phyloP scores from a whole-genome alignment of 2,888 invertebrate species.

The Acanthosepion pharaonis region DNA sequence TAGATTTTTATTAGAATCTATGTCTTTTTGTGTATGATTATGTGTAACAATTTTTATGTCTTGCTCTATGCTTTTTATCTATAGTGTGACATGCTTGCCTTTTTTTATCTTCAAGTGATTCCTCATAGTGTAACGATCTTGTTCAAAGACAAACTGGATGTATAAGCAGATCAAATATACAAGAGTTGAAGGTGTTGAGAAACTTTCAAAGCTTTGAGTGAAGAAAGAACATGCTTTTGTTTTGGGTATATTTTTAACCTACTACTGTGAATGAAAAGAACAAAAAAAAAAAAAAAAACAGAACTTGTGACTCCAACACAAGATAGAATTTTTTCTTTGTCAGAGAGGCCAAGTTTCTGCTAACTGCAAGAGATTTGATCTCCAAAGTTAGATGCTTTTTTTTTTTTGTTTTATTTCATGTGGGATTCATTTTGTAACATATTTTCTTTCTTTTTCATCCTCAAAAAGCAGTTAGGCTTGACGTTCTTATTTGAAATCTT shows the following conservation, averaged over 20 bases:
- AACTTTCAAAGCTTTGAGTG: background rate
- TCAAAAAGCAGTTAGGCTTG: background rate
- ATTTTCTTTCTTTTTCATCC: background rate
- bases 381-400: background rate
- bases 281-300: background rate
- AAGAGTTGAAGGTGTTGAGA: conserved; percentile 4
- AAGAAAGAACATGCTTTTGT: background rate
- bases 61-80: background rate
- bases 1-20: background rate
- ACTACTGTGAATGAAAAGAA: background rate
- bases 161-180: background rate
- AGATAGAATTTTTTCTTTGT: background rate
- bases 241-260: background rate
- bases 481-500: background rate
- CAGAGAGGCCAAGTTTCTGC: background rate
- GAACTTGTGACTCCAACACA: no score
- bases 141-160: background rate
- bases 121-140: background rate
- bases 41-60: background rate
- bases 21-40: background rate
- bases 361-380: background rate
- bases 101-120: background rate
- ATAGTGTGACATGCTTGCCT: background rate
- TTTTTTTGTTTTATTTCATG: background rate
- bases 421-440: background rate